These are phyloP conservation scores for Aphodius granarius DNA, from an alignment of 2,888 invertebrate species.

Conservation along the genomic window DNA sequence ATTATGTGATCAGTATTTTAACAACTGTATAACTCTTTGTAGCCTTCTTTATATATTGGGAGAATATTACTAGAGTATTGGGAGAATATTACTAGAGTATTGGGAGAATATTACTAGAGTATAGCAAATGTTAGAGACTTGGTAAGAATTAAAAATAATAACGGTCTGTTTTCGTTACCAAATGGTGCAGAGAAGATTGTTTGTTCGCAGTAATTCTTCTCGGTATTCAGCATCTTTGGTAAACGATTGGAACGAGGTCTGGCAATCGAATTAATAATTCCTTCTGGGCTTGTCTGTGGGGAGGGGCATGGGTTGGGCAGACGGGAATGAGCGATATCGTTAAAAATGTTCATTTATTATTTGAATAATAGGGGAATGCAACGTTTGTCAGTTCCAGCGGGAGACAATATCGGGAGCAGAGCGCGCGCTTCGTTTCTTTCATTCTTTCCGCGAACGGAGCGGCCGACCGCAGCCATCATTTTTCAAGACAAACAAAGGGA, in stretches of 20 bases:
- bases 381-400: constrained; percentile 28
- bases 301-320: not conserved
- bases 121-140: no score
- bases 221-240: not conserved
- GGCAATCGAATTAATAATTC: not conserved
- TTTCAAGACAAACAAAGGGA: constrained; percentile 27
- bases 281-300: not conserved
- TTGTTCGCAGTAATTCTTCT: not conserved
- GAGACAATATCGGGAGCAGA: constrained; percentile 22
- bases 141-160: no score
- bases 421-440: constrained; percentile 16
- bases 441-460: constrained; percentile 7
- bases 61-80: no score
- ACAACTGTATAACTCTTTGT: no score
- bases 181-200: not conserved
- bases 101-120: no score
- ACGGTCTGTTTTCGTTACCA: not conserved
- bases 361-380: constrained; percentile 28
- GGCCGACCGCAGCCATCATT: constrained; percentile 23
- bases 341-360: constrained; percentile 30
- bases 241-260: not conserved
- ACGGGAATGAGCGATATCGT: constrained; percentile 9
- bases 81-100: no score
- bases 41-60: no score
- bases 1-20: no score